Evolutionary conservation across 2,113 vertebrate species (phyloP).

Genomic region (Dermatemys mawii): DNA sequence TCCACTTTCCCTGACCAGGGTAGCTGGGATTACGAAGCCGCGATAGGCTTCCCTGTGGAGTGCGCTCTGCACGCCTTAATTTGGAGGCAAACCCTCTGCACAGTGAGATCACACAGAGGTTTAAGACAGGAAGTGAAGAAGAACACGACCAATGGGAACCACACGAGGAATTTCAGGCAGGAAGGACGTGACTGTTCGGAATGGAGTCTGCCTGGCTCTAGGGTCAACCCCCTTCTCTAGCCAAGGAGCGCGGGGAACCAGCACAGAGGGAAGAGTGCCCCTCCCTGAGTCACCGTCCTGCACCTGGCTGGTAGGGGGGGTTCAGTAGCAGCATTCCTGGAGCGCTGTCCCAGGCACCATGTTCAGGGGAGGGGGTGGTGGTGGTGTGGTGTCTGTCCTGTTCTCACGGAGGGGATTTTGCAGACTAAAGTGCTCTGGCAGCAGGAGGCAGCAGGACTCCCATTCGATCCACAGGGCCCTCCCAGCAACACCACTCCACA

Average conservation of each 20-base stretch:
- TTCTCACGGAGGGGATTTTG: background rate
- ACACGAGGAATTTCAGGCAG: background rate
- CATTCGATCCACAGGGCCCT: fast-evolving
- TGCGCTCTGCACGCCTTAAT: background rate
- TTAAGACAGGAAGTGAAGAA: background rate
- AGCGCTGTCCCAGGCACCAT: background rate
- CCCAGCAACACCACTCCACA: background rate
- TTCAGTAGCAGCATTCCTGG: background rate
- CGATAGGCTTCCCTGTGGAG: background rate
- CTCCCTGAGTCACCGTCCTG: background rate
- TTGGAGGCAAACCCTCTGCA: background rate
- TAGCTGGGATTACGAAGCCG: background rate
- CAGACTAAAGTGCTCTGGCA: background rate
- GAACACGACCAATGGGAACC: background rate
- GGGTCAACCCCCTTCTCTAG: background rate
- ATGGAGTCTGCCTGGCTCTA: background rate
- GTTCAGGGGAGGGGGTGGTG: background rate
- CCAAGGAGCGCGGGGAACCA: background rate
- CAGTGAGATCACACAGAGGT: background rate
- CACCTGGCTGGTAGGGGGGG: too few species aligned
- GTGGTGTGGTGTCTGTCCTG: too few species aligned
- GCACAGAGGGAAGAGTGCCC: background rate
- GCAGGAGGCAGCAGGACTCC: fast-evolving
- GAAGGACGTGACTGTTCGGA: background rate
- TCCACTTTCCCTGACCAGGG: background rate